Conservation (phyloP, 2,113 vertebrate species). For the Psilopsiagon aurifrons region DNA sequence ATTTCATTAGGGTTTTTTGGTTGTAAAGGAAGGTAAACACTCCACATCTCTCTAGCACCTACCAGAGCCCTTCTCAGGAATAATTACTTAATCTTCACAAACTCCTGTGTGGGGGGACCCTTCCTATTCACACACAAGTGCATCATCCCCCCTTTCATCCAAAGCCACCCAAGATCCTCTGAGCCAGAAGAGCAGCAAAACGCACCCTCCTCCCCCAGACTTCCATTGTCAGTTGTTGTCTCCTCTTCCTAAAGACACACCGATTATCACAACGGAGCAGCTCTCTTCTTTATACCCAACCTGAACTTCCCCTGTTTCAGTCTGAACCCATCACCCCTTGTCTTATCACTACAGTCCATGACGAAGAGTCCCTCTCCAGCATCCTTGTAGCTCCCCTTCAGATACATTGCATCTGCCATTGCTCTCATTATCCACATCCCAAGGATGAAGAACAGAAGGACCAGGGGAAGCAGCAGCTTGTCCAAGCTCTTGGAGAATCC, state of each 20-base stretch:
- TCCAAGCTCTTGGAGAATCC: background rate
- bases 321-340: background rate
- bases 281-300: background rate
- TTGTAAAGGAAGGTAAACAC: conserved; percentile 32
- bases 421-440: fast-evolving
- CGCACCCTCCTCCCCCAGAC: background rate
- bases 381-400: background rate
- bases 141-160: background rate
- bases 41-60: background rate
- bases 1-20: conserved; percentile 30
- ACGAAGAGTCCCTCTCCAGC: background rate
- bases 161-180: background rate
- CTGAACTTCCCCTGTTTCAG: background rate
- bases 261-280: background rate
- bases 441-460: fast-evolving
- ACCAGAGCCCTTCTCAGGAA: background rate
- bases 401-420: background rate
- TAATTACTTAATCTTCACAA: background rate
- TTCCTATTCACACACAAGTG: fast-evolving
- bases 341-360: background rate
- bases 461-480: background rate
- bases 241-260: background rate
- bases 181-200: background rate
- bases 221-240: background rate
- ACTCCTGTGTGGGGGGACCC: background rate